Evolutionary conservation across 2,797 vertebrate genomes (phyloP).

Genomic region (Bovichtus diacanthus): DNA sequence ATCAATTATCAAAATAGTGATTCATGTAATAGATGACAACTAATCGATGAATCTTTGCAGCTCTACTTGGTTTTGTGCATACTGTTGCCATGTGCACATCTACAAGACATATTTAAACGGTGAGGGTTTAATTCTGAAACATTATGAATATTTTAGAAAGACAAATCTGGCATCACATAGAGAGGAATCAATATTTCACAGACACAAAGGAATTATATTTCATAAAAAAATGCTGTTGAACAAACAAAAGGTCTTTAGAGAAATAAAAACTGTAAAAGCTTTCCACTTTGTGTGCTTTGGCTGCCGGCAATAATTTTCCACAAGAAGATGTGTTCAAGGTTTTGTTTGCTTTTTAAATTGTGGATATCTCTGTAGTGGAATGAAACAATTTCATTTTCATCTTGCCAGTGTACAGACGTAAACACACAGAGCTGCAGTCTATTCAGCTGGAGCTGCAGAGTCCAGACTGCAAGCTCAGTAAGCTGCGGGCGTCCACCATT

Average conservation of each 20-base stretch:
- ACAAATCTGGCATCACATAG: slow-evolving; percentile 20
- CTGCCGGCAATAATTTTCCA: slow-evolving; percentile 46
- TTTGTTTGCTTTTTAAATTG: slow-evolving; percentile 43
- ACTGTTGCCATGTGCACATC: background rate
- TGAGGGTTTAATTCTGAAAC: background rate
- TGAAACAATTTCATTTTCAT: slow-evolving; percentile 29
- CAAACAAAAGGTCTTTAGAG: slow-evolving; percentile 40
- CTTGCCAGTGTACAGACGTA: slow-evolving; percentile 93
- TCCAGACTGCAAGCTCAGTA: slow-evolving; percentile 98
- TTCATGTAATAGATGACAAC: too few species aligned
- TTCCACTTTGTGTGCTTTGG: slow-evolving; percentile 28
- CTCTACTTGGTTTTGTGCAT: background rate
- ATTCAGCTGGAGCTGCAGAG: slow-evolving; percentile 99
- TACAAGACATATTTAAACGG: background rate
- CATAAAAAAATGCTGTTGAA: slow-evolving; percentile 9
- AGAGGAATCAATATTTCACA: slow-evolving; percentile 35
- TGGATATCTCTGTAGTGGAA: slow-evolving; percentile 23
- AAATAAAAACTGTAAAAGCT: slow-evolving; percentile 38
- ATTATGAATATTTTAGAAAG: slow-evolving; percentile 15
- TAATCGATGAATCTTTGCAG: too few species aligned
- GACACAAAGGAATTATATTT: slow-evolving; percentile 38
- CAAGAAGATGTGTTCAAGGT: slow-evolving; percentile 26
- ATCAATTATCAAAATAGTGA: too few species aligned
- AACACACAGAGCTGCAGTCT: slow-evolving; percentile 98
- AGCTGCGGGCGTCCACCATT: slow-evolving; percentile 97